phyloP scores from a whole-genome alignment of 2,797 vertebrate species.

The Sciurus carolinensis region DNA sequence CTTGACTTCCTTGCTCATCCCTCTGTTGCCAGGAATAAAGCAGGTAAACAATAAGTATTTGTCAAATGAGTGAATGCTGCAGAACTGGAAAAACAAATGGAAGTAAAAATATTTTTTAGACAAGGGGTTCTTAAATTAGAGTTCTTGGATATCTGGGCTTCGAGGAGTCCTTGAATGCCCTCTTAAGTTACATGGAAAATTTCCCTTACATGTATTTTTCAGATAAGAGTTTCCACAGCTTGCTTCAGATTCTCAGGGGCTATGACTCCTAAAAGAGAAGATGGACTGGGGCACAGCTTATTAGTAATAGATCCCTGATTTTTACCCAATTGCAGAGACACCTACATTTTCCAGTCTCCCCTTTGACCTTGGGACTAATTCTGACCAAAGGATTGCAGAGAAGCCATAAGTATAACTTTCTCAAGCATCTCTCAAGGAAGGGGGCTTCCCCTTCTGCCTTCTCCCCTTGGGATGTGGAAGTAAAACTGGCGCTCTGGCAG shows the following conservation, averaged over 20 bases:
- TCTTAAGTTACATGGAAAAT: conserved; percentile 22
- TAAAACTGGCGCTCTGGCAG: conserved; percentile 10
- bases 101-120: not conserved
- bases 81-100: not conserved
- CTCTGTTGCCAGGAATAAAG: conserved; percentile 33
- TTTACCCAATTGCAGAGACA: not conserved
- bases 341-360: not conserved
- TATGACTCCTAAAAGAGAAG: not conserved
- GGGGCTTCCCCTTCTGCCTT: not conserved
- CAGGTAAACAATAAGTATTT: not conserved
- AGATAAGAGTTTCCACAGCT: conserved; percentile 13
- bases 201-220: not conserved
- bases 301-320: not conserved
- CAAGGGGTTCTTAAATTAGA: not conserved
- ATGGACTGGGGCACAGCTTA: not conserved
- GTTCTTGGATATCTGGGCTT: not conserved
- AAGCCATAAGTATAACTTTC: not conserved
- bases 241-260: conserved; percentile 5
- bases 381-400: not conserved
- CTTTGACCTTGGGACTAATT: not conserved
- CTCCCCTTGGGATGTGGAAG: not conserved
- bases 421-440: not conserved
- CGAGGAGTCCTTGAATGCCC: conserved; percentile 1
- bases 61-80: not conserved
- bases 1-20: not conserved